Evolutionary conservation across 2,888 invertebrate genomes (phyloP).

Genomic region (Selenia dentaria): DNA sequence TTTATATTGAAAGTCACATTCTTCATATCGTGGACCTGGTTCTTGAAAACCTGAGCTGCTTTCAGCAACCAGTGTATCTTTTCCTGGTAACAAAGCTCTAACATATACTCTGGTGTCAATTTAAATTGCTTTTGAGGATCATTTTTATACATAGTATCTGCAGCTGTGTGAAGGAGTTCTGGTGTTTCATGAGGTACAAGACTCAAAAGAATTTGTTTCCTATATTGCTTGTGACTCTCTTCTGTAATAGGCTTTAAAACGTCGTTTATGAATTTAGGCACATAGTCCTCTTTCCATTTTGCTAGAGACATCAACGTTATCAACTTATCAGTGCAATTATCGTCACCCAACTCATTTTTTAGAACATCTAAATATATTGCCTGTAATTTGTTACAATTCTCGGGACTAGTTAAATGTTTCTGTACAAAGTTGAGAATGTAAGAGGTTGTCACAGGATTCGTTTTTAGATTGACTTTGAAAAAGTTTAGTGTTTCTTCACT

Average conservation of each 20-base stretch:
- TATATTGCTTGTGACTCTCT: conserved; percentile 65
- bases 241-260: conserved; percentile 62
- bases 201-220: conserved; percentile 74
- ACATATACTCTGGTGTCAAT: conserved; percentile 77
- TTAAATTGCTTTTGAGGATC: conserved; percentile 73
- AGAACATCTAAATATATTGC: conserved; percentile 61
- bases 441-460: conserved; percentile 71
- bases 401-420: conserved; percentile 46
- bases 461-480: conserved; percentile 69
- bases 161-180: conserved; percentile 57
- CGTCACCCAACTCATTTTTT: conserved; percentile 60
- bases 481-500: conserved; percentile 62
- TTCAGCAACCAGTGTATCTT: conserved; percentile 78
- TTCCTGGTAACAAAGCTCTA: conserved; percentile 77
- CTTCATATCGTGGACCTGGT: conserved; percentile 74
- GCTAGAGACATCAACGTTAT: conserved; percentile 65
- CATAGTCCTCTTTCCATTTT: conserved; percentile 60
- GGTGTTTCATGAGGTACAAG: conserved; percentile 68
- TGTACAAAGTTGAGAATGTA: conserved; percentile 59
- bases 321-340: conserved; percentile 60
- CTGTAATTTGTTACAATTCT: conserved; percentile 57
- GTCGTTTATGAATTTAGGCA: conserved; percentile 56
- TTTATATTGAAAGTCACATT: conserved; percentile 78
- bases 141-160: conserved; percentile 67
- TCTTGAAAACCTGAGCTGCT: conserved; percentile 73